A percentile compares a stretch with the other conserved stretches of the same genome.
Evolutionary conservation across 2,113 vertebrate species (phyloP).

Genomic region (Thunnus maccoyii): DNA sequence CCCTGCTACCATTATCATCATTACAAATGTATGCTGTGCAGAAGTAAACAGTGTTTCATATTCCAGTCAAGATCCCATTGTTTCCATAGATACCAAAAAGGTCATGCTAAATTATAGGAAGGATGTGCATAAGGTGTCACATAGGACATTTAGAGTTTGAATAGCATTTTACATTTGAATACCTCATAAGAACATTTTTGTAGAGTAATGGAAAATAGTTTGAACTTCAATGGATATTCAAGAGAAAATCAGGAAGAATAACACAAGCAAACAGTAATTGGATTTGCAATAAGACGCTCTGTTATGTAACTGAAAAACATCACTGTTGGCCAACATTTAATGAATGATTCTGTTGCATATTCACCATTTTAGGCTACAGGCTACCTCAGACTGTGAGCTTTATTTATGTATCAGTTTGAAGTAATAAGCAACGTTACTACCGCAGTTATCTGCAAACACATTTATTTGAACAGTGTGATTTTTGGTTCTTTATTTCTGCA

Average conservation of each 20-base stretch:
- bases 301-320: background rate
- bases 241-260: too few relatives aligned
- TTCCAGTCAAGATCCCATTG: too few relatives aligned
- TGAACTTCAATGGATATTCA: too few relatives aligned
- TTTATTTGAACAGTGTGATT: conserved; percentile 8
- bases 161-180: background rate
- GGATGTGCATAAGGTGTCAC: background rate
- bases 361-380: conserved; percentile 4
- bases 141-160: background rate
- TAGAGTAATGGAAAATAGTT: too few relatives aligned
- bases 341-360: background rate
- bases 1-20: too few relatives aligned
- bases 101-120: background rate
- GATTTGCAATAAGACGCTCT: background rate
- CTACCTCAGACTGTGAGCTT: background rate
- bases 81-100: too few relatives aligned
- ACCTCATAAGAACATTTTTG: too few relatives aligned
- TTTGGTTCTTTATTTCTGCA: background rate
- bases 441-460: conserved; percentile 15
- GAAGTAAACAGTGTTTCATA: too few relatives aligned
- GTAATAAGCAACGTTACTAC: background rate
- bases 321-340: background rate
- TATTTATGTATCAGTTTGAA: background rate
- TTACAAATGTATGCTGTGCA: too few relatives aligned
- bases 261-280: too few relatives aligned